Evolutionary conservation across 2,797 vertebrate genomes (phyloP).

Genomic region (Eutrigla gurnardus): DNA sequence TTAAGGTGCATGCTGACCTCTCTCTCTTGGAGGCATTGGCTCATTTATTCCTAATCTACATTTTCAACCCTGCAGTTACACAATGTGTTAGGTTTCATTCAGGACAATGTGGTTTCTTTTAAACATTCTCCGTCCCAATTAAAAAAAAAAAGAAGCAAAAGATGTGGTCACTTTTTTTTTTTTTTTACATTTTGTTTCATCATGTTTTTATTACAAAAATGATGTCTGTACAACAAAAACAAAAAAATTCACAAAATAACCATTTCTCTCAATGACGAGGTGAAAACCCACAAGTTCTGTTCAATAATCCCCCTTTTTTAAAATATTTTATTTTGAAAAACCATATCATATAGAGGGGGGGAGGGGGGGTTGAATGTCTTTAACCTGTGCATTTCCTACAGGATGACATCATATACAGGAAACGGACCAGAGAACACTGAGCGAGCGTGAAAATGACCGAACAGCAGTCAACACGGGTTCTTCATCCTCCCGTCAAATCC

Average conservation of each 20-base stretch:
- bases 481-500: constrained; percentile 33
- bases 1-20: constrained; percentile 47
- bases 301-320: constrained; percentile 48
- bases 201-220: constrained; percentile 83
- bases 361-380: constrained; percentile 30
- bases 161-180: constrained; percentile 48
- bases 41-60: constrained; percentile 62
- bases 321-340: constrained; percentile 35
- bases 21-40: constrained; percentile 30
- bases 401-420: constrained; percentile 27
- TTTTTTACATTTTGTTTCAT: constrained; percentile 44
- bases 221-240: constrained; percentile 82
- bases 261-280: constrained; percentile 65
- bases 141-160: constrained; percentile 49
- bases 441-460: constrained; percentile 41
- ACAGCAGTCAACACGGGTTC: constrained; percentile 26
- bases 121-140: constrained; percentile 72
- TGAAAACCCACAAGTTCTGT: constrained; percentile 63
- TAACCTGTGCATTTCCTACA: constrained; percentile 4
- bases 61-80: constrained; percentile 51
- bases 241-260: constrained; percentile 80
- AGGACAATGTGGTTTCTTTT: constrained; percentile 62
- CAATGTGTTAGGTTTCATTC: constrained; percentile 48
- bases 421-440: constrained; percentile 9
- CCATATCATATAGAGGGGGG: constrained; percentile 6